A percentile compares a stretch with the other conserved stretches of the same genome.
Conservation (phyloP, 2,113 vertebrate species). For the Hucho hucho region DNA sequence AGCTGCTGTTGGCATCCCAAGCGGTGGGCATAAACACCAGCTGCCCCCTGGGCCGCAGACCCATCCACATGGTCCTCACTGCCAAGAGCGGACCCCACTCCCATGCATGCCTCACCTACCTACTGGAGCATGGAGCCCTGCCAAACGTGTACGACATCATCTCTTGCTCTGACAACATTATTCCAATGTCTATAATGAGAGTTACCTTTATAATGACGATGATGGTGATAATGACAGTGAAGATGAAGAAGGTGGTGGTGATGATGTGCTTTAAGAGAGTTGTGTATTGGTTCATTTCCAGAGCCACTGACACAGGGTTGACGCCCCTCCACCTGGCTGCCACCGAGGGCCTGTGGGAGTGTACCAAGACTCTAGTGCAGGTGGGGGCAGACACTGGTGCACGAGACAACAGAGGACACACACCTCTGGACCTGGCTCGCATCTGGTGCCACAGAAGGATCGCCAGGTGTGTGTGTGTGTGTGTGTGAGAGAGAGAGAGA, state of each 20-base stretch:
- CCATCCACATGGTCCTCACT: slow-evolving; percentile 65
- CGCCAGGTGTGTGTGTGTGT: slow-evolving; percentile 51
- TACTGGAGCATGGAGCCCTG: slow-evolving; percentile 62
- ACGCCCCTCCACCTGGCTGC: slow-evolving; percentile 70
- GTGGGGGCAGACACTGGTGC: slow-evolving; percentile 57
- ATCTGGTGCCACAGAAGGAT: slow-evolving; percentile 55
- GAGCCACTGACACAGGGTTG: slow-evolving; percentile 50
- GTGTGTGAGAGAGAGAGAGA: neutral
- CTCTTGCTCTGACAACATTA: neutral
- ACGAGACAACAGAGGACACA: slow-evolving; percentile 53
- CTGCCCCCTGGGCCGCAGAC: slow-evolving; percentile 45
- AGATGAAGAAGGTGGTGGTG: neutral
- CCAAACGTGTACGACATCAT: slow-evolving; percentile 50
- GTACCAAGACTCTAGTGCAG: slow-evolving; percentile 45
- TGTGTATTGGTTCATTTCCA: slow-evolving; percentile 9
- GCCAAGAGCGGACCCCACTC: slow-evolving; percentile 33
- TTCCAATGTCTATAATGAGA: neutral
- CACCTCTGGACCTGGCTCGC: slow-evolving; percentile 60
- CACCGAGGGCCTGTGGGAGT: slow-evolving; percentile 61
- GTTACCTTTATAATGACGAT: neutral
- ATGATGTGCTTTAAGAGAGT: neutral
- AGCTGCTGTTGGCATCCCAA: slow-evolving; percentile 43
- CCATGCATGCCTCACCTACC: slow-evolving; percentile 49
- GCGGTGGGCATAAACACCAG: slow-evolving; percentile 39
- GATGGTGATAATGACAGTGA: neutral